Conservation (phyloP, 1,140 invertebrate species). For the Cydia amplana region DNA sequence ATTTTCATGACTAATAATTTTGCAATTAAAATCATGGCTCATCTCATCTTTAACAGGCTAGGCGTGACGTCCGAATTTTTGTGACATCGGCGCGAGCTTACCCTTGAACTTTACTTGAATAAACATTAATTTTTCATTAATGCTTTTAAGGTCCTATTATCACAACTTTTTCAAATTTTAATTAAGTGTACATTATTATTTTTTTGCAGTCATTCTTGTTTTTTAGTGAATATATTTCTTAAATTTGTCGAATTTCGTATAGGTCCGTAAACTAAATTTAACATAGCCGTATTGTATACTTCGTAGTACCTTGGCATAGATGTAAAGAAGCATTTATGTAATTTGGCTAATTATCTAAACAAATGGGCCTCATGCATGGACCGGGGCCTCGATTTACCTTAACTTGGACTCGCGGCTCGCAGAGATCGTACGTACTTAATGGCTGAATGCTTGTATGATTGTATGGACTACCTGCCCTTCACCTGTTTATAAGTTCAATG, state of each 20-base stretch:
- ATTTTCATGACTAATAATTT: background rate
- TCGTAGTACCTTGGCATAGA: background rate
- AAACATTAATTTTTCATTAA: background rate
- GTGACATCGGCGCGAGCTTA: background rate
- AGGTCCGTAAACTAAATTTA: too few relatives aligned
- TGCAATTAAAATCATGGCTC: background rate
- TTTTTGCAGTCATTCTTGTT: background rate
- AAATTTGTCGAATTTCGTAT: too few relatives aligned
- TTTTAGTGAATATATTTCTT: background rate
- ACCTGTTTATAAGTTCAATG: constrained; percentile 14
- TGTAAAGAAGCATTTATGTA: background rate
- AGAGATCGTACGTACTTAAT: background rate
- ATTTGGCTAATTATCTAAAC: background rate
- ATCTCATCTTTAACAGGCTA: background rate
- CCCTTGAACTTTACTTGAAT: constrained; percentile 19
- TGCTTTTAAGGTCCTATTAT: background rate
- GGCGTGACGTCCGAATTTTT: background rate
- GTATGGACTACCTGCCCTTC: constrained; percentile 5
- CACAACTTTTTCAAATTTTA: background rate
- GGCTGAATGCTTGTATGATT: background rate
- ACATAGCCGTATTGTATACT: too few relatives aligned
- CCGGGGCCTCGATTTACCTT: constrained; percentile 2
- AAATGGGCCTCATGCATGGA: background rate
- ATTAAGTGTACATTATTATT: background rate
- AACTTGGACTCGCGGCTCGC: background rate